Base-by-base conservation (phyloP, 2,797 vertebrate genomes). In the Coregonus sp. region DNA sequence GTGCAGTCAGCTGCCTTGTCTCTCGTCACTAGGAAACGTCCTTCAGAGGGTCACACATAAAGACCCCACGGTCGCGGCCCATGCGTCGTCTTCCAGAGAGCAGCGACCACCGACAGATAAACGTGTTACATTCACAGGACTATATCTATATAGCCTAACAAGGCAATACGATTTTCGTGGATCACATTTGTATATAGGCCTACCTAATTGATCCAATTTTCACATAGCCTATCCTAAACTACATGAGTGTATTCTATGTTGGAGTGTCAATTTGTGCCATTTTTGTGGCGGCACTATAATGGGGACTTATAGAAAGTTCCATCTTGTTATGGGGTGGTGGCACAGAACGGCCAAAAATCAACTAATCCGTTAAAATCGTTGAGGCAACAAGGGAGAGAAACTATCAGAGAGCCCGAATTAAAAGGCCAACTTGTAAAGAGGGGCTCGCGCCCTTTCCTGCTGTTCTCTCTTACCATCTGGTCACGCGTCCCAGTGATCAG, bases 401-500 rank as follows among this genome's bases (percentile, higher is more conserved):
- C 31, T 67, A 33, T 18, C 11, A 25, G 33, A 67, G 15, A 54
- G 50, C 16, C 4, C 29, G 18, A 73, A 20, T 2, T 16, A 51
- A 75, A 75, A 68, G 47, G 61, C 11, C 4, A 67, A 75, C 5
- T 29, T 31, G 18, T 52, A 35, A 69, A 75, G 50, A 54, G 16
- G 25, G 4, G 4, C 56, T 73, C 33, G 35, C 4, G 37, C 15
- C 20, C 73, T 76, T 72, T 78, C 67, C 69, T 78, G 29, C 20
- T 72, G 56, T 74, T 82, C 16, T 75, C 31, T 20, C 47, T 73
- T 70, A 82, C 80, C 87, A 86, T 86, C 82, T 87, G 87, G 81
- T 77, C 81, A 78, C 78, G 74, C 76, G 76, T 77, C 80, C 70
- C 63, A 15, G 4, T 77, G 35, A 71, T 78, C 81, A 75, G 69